These are phyloP conservation scores for Anarsia innoxiella DNA, from an alignment of 2,888 invertebrate genomes.

Conservation along the genomic window DNA sequence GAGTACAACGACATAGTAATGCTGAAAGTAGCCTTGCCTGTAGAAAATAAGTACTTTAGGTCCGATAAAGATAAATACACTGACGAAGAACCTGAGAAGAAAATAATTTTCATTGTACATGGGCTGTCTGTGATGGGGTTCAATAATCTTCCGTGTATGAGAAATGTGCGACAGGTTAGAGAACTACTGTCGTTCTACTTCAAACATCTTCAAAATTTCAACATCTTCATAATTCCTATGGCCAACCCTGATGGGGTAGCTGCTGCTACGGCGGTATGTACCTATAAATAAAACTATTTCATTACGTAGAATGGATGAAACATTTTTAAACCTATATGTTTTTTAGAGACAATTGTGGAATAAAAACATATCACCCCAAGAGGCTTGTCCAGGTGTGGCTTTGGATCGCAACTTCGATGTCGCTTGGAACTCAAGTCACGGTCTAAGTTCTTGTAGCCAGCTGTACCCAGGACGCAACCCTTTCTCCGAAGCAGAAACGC, in stretches of 20 bases:
- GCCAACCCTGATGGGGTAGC: conserved; percentile 56
- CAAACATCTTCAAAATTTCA: conserved; percentile 48
- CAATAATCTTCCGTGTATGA: conserved; percentile 22
- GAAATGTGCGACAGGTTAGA: conserved; percentile 17
- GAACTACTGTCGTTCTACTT: conserved; percentile 39
- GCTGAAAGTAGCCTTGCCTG: conserved; percentile 34
- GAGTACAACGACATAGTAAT: conserved; percentile 53
- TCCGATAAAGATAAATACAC: conserved; percentile 36
- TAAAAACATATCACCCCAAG: conserved; percentile 49
- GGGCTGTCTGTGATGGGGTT: conserved; percentile 47
- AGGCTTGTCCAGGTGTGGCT: conserved; percentile 43
- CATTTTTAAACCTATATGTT: too few relatives aligned
- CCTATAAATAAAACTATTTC: too few relatives aligned
- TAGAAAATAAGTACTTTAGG: conserved; percentile 27
- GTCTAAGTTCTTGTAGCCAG: conserved; percentile 41
- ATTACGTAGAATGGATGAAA: too few relatives aligned
- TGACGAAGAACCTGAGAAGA: conserved; percentile 44
- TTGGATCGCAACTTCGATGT: conserved; percentile 61
- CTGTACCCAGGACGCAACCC: conserved; percentile 43
- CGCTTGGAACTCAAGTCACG: conserved; percentile 32
- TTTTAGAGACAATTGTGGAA: conserved; percentile 32
- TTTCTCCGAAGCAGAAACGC: conserved; percentile 52
- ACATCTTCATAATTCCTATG: conserved; percentile 56
- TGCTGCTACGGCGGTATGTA: background rate
- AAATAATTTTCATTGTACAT: conserved; percentile 58